phyloP scores from a whole-genome alignment of 2,888 invertebrate genomes.

The Seladonia tumulorum region DNA sequence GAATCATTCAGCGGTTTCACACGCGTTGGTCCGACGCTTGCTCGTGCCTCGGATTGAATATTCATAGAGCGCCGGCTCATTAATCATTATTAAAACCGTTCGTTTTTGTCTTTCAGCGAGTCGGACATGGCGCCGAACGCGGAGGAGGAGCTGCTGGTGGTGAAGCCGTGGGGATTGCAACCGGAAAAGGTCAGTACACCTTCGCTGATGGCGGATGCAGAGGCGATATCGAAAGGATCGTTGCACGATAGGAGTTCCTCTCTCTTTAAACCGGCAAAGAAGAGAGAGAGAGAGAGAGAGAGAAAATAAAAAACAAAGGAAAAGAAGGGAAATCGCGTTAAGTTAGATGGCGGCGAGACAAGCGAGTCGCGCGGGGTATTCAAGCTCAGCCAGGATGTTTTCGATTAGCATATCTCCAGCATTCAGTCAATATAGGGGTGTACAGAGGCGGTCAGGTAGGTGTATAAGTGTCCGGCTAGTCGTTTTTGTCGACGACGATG shows the following conservation, averaged over 20 bases:
- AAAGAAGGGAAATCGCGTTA: slow-evolving; percentile 4
- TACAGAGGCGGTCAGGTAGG: slow-evolving; percentile 23
- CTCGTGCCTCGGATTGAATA: not conserved
- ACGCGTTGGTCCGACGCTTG: not conserved
- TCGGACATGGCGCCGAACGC: slow-evolving; percentile 84
- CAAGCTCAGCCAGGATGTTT: slow-evolving; percentile 70
- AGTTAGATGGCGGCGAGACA: not conserved
- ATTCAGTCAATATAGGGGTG: slow-evolving; percentile 54
- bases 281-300: too few relatives aligned
- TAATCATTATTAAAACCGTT: slow-evolving; percentile 12
- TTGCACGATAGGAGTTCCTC: slow-evolving; percentile 4
- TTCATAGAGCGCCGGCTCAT: not conserved
- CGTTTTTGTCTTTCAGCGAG: slow-evolving; percentile 78
- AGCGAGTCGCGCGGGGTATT: not conserved
- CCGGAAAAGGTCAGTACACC: slow-evolving; percentile 80
- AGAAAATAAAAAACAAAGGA: not conserved
- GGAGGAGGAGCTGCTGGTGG: slow-evolving; percentile 82
- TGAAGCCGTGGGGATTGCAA: slow-evolving; percentile 80
- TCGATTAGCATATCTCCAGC: slow-evolving; percentile 75
- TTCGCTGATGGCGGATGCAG: not conserved
- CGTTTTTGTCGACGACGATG: slow-evolving; percentile 50
- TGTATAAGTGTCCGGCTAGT: slow-evolving; percentile 33
- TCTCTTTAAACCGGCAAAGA: too few relatives aligned
- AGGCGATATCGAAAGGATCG: slow-evolving; percentile 6
- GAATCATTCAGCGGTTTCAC: slow-evolving; percentile 2